These are phyloP conservation scores for Tenrec ecaudatus DNA, from an alignment of 2,113 vertebrate species.

Conservation along the genomic window DNA sequence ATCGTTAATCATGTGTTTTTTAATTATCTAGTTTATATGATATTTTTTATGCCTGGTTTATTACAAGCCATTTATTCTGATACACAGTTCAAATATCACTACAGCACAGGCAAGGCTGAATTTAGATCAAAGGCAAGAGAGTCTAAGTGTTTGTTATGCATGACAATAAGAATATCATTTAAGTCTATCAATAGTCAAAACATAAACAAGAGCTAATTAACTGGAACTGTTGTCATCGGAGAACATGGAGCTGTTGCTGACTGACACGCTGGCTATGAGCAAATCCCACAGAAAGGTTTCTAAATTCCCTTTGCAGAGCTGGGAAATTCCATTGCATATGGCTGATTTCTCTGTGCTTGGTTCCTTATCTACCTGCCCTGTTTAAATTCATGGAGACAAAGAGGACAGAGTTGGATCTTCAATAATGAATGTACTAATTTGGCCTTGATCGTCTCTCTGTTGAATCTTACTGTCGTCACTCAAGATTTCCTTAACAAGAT, in stretches of 20 bases:
- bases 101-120: neutral
- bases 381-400: neutral
- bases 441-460: neutral
- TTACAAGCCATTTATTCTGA: neutral
- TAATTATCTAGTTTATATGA: constrained; percentile 31
- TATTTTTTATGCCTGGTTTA: constrained; percentile 41
- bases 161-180: constrained; percentile 43
- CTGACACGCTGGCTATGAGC: neutral
- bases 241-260: neutral
- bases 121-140: constrained; percentile 45
- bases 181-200: constrained; percentile 19
- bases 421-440: neutral
- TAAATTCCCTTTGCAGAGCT: neutral
- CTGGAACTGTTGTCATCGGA: constrained; percentile 12
- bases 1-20: neutral
- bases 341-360: neutral
- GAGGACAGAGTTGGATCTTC: neutral
- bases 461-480: neutral
- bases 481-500: neutral
- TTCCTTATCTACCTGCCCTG: neutral
- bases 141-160: neutral
- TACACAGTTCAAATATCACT: neutral
- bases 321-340: neutral
- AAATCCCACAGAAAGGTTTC: constrained; percentile 17
- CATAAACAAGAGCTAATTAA: constrained; percentile 58